Base-by-base conservation (phyloP, 2,797 vertebrate genomes). In the Lateolabrax maculatus region DNA sequence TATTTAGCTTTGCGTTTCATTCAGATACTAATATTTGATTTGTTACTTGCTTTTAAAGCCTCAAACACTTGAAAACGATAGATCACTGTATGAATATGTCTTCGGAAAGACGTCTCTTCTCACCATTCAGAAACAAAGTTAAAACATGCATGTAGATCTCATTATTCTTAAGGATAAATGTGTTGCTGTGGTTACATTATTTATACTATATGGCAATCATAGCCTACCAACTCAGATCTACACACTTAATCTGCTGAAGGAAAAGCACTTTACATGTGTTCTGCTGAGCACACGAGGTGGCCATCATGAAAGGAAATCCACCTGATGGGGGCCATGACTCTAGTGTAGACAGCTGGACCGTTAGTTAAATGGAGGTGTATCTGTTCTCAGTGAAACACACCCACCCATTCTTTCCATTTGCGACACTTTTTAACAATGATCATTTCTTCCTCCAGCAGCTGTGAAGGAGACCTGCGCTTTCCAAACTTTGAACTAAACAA, bases 261-360 rank as follows among this genome's bases (percentile, higher is more conserved):
- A 83, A 79, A 87, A 52, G 68, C 86, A 76, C 71, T 81, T 49
- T 74, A 75, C 71, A 80, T 66, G 67, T 71, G 71, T 70, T 84
- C 77, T 77, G 64, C 74, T 71, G 71, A 72, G 58, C 80, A 77
- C 73, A 66, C 66, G 19, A 27, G 53, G n/a, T n/a, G n/a, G 25
- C 43, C n/a, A 10, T 27, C 34, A 19, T 21, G 29, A 9, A 19
- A 63, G 16, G 39, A 23, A 68, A n/a, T 11, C 15, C n/a, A 49
- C 2, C 37, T 29, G 16, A 56, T 9, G 41, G 41, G 11, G 5
- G 1, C 36, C 46, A 55, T 21, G 31, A 10, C 15, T 25, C 23
- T 9, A 18, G 25, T 34, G 13, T 34, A 48, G 25, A 19, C n/a
- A 36, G 48, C 12, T 41, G 15, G 7, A 34, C 72, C 25, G 27